Percentiles rank a stretch among this genome's conserved stretches.
Evolutionary conservation across 2,888 invertebrate genomes (phyloP).

Genomic region (Atherix ibis): DNA sequence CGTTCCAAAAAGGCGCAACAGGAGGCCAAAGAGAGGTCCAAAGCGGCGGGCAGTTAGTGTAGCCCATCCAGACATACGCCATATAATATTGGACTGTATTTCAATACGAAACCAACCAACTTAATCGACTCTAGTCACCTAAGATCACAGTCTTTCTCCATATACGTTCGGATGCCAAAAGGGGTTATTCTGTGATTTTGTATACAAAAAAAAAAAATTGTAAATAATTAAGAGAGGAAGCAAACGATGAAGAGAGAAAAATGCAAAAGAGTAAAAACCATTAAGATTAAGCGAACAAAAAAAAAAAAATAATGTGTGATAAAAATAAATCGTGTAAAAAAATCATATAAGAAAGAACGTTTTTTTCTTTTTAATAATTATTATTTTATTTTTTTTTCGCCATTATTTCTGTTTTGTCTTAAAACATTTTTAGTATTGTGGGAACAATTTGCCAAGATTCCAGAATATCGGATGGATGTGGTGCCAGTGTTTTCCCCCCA

Average conservation of each 20-base stretch:
- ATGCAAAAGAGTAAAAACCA: too few species aligned
- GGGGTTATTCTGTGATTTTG: conserved; percentile 8
- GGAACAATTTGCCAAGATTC: neutral
- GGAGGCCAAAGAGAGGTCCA: conserved; percentile 49
- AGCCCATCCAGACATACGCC: too few species aligned
- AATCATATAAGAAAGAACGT: conserved; percentile 1
- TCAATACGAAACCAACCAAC: neutral
- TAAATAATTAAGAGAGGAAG: conserved; percentile 9
- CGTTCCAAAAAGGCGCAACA: conserved; percentile 91
- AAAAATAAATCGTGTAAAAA: conserved; percentile 11
- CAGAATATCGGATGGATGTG: neutral
- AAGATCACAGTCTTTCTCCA: too few species aligned
- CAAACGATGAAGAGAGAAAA: too few species aligned
- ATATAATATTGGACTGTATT: neutral
- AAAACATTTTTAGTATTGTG: neutral
- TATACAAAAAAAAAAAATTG: conserved; percentile 11
- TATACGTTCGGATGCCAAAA: neutral
- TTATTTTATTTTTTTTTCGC: too few species aligned
- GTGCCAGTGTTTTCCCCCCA: neutral
- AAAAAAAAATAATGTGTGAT: conserved; percentile 9
- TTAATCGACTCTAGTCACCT: conserved; percentile 11
- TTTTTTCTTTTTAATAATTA: too few species aligned
- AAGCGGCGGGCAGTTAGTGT: conserved; percentile 11
- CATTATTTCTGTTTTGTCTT: neutral
- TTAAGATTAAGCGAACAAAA: conserved; percentile 3